Conservation (phyloP, 2,797 vertebrate genomes). For the Falco biarmicus region DNA sequence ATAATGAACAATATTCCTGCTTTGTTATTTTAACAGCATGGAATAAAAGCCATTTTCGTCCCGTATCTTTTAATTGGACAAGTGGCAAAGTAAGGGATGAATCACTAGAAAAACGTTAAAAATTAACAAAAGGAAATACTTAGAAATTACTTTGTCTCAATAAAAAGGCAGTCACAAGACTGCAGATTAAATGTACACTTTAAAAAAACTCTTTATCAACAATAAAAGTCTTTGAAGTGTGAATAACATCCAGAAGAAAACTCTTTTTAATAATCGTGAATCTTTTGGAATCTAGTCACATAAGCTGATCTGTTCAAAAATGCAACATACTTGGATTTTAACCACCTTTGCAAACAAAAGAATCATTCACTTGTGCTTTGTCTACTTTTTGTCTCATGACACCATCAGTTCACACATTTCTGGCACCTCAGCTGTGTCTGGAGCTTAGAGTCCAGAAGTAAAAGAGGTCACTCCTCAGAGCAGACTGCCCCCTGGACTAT, state of each 20-base stretch:
- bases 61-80: background rate
- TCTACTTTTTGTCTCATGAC: background rate
- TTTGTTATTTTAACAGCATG: background rate
- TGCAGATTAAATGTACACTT: background rate
- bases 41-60: background rate
- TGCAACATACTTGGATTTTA: background rate
- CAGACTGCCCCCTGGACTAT: background rate
- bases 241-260: background rate
- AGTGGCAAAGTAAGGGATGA: background rate
- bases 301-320: background rate
- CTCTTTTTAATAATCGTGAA: background rate
- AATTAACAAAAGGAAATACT: background rate
- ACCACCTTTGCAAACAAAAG: background rate
- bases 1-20: background rate
- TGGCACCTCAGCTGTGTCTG: background rate
- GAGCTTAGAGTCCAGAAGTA: background rate
- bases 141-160: background rate
- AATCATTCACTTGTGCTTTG: background rate
- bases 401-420: background rate
- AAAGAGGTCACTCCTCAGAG: background rate
- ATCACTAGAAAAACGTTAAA: background rate
- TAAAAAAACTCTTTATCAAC: background rate
- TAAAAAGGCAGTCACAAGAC: background rate
- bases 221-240: background rate
- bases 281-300: background rate